A percentile compares a stretch with the other conserved stretches of the same genome.
phyloP scores from a whole-genome alignment of 2,888 invertebrate genomes.

The Euplagia quadripunctaria region DNA sequence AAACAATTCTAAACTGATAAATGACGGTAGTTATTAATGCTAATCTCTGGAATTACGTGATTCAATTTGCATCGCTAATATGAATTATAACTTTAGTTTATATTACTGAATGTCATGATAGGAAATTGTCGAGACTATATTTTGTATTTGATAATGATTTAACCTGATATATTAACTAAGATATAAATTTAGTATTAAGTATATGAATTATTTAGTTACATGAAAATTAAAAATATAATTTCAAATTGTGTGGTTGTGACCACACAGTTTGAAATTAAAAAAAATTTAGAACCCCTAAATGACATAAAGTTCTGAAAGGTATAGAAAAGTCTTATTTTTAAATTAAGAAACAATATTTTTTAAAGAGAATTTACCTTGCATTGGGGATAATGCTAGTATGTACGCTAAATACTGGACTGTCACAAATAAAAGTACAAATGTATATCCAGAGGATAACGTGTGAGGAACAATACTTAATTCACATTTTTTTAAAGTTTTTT shows the following conservation, averaged over 20 bases:
- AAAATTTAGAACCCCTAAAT: no score
- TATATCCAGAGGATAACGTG: no score
- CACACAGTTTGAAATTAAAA: no score
- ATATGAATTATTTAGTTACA: background rate
- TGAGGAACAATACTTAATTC: no score
- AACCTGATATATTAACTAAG: background rate
- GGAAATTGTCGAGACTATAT: conserved; percentile 14
- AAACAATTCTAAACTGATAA: conserved; percentile 27
- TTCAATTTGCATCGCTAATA: conserved; percentile 43
- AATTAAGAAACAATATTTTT: no score
- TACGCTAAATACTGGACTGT: no score
- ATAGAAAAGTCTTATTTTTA: background rate
- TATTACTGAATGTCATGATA: conserved; percentile 13
- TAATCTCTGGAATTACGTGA: conserved; percentile 37
- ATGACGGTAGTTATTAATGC: conserved; percentile 28
- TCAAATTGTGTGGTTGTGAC: no score
- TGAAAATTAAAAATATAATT: background rate
- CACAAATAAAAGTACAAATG: no score
- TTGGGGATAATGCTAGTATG: background rate
- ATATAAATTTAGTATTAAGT: background rate
- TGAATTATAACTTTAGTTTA: conserved; percentile 31
- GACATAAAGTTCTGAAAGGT: no score
- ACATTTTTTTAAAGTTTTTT: no score
- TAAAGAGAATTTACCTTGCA: background rate
- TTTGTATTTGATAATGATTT: conserved; percentile 2